Percentiles rank a stretch among this genome's conserved stretches.
Evolutionary conservation across 2,113 vertebrate species (phyloP).

Genomic region (Strix aluco): DNA sequence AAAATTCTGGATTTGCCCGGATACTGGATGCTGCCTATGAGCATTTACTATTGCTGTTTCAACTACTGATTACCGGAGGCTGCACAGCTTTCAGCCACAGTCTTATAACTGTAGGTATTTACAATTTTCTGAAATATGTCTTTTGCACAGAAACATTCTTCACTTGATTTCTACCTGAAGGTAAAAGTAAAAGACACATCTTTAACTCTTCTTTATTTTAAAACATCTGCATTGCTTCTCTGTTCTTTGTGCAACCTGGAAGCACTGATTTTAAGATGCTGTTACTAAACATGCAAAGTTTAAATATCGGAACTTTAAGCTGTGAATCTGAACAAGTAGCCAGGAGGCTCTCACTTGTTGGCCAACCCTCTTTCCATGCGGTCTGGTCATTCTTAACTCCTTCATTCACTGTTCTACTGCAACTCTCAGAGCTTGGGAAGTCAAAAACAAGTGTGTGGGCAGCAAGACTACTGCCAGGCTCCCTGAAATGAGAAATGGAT

Average conservation of each 20-base stretch:
- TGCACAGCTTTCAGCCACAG: background rate
- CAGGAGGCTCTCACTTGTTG: background rate
- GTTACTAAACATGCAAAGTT: background rate
- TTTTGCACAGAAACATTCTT: background rate
- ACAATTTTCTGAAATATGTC: background rate
- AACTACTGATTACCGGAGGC: background rate
- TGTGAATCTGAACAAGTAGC: background rate
- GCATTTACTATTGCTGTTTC: background rate
- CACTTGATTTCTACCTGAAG: background rate
- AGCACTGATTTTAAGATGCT: background rate
- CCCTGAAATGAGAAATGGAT: background rate
- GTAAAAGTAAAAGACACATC: background rate
- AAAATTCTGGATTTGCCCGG: background rate
- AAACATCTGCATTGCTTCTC: background rate
- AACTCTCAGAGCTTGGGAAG: background rate
- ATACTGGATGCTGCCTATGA: background rate
- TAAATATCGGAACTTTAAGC: background rate
- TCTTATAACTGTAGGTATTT: background rate
- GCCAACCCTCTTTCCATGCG: background rate
- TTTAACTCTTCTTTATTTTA: background rate
- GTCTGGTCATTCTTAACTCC: slow-evolving; percentile 4
- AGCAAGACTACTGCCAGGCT: slow-evolving; percentile 1
- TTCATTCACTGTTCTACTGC: background rate
- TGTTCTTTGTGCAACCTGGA: background rate
- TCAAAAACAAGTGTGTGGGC: background rate